These are phyloP conservation scores for Lottia gigantea DNA, from an alignment of 2,888 invertebrate species.

Conservation along the genomic window DNA sequence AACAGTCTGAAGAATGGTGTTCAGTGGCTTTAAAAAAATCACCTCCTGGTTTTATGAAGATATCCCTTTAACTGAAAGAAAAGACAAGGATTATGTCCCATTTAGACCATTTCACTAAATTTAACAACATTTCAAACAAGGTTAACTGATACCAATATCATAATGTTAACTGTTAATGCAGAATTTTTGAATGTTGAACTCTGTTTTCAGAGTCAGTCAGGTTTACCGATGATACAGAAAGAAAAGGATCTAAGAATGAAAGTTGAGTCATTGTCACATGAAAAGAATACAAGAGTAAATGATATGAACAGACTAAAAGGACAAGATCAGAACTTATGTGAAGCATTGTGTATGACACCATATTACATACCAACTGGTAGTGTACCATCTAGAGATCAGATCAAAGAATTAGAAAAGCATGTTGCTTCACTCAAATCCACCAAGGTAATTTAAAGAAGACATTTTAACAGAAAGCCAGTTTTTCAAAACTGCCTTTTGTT, in stretches of 20 bases:
- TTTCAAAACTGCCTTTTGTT: too few species aligned
- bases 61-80: too few species aligned
- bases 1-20: too few species aligned
- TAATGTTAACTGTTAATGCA: too few species aligned
- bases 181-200: conserved; percentile 8
- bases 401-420: conserved; percentile 59
- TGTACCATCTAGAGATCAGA: conserved; percentile 58
- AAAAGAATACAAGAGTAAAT: conserved; percentile 60
- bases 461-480: too few species aligned
- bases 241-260: conserved; percentile 56
- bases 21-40: too few species aligned
- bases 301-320: conserved; percentile 52
- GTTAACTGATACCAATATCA: neutral
- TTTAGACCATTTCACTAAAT: too few species aligned
- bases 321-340: conserved; percentile 62
- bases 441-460: conserved; percentile 48
- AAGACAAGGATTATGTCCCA: too few species aligned
- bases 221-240: conserved; percentile 49
- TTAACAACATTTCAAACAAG: neutral
- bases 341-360: conserved; percentile 57
- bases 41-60: too few species aligned
- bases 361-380: conserved; percentile 62
- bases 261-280: conserved; percentile 51
- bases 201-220: conserved; percentile 39
- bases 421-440: conserved; percentile 58